Percentiles rank a stretch among this genome's conserved stretches.
phyloP scores from a whole-genome alignment of 23 tunicate species.

The Ascidia mentula region DNA sequence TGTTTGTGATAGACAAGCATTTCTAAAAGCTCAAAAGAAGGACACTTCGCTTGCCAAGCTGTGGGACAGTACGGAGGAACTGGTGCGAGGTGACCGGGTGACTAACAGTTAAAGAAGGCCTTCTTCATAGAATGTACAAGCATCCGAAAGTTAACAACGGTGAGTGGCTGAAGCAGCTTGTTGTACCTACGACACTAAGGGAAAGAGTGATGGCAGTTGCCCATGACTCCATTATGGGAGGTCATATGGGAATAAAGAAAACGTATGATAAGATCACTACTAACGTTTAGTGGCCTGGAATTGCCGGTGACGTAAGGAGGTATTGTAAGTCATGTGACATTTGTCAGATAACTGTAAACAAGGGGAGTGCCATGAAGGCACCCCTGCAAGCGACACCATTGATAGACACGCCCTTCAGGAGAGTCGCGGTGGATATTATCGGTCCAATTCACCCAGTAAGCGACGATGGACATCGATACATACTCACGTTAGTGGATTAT shows the following conservation, averaged over 20 bases:
- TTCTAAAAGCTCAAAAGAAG: conserved; percentile 3
- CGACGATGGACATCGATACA: conserved; percentile 17
- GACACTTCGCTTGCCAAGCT: not conserved
- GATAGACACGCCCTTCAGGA: conserved; percentile 12
- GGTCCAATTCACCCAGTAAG: conserved; percentile 21
- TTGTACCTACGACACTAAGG: conserved; percentile 6
- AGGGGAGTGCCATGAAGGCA: conserved; percentile 1
- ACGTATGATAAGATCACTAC: conserved; percentile 11
- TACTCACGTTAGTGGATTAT: conserved; percentile 28
- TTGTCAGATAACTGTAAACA: conserved; percentile 17
- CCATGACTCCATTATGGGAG: conserved; percentile 32
- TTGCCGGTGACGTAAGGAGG: not conserved
- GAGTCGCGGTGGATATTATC: conserved; percentile 24
- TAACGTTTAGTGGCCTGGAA: conserved; percentile 30
- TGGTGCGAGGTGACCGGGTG: not conserved
- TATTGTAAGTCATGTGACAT: conserved; percentile 3
- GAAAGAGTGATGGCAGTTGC: conserved; percentile 22
- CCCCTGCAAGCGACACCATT: conserved; percentile 2
- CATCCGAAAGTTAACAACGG: conserved; percentile 9
- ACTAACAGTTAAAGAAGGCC: not conserved
- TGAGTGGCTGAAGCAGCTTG: conserved; percentile 2
- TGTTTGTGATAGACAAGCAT: not conserved
- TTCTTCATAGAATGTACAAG: not conserved
- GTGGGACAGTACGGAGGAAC: not conserved
- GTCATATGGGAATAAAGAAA: conserved; percentile 46